Evolutionary conservation across 2,113 vertebrate genomes (phyloP), one percentile per base, ranked within the genome.

Genomic region (Coptodon bakossiorum): DNA sequence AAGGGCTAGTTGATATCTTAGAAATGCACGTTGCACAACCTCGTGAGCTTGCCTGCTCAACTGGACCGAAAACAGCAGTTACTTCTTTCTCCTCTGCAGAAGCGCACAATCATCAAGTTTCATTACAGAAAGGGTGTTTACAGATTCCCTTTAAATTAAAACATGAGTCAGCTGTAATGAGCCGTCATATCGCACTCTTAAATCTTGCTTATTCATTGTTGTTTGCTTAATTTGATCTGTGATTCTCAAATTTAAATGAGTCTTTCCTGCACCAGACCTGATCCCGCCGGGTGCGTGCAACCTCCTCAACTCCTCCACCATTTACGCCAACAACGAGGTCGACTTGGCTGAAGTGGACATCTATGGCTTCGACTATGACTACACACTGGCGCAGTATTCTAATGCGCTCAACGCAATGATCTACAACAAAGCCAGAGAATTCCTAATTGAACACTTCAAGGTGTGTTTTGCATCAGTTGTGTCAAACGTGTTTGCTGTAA

Each of bases 311-410:
- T 92, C 97, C 17, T 95, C 96, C 16, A 95, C 96, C 54, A 96
- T 98, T 86, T 98, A 97, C 17, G 95, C 97, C 40, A 98, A 98
- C 94, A 98, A 98, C 3, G 97, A 98, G 73, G 97, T 98, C 24
- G 88, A 90, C 80, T 86, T 98, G 81, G 88, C 88, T 0, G 95
- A 96, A 31, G 97, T 97, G 93, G 96, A 97, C 90, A 97, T 97
- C 87, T 97, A 96, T 24, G 97, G 97, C 84, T 97, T 97, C 36
- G 97, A 97, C 92, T 97, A 97, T 1, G 97, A 97, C 91, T 97
- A 97, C 87, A 98, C 97, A 0, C 91, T 98, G 90, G 97, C 97
- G 1, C 88, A 97, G 40, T 98, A 98, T 92, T 97, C 97, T 1
- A 95, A 90, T 14, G 86, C 91, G 1, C 95, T 97, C 86, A 90